A percentile compares a stretch with the other conserved stretches of the same genome.
Conservation (phyloP, 2,113 vertebrate genomes). For the Takifugu bimaculatus region DNA sequence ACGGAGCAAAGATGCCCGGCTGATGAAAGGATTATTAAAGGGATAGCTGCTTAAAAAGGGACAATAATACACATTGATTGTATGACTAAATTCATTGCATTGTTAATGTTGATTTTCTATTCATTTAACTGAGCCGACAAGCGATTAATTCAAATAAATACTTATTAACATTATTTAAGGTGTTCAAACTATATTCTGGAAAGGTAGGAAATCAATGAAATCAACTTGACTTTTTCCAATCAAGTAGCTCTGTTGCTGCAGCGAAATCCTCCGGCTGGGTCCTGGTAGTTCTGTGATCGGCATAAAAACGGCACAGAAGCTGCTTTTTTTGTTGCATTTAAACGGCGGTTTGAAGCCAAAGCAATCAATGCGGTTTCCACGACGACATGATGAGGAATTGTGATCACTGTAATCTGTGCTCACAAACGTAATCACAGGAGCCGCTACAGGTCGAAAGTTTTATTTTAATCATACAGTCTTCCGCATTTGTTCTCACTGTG, state of each 20-base stretch:
- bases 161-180: too few relatives aligned
- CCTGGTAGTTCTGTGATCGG: conserved; percentile 32
- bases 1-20: too few relatives aligned
- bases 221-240: conserved; percentile 37
- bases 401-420: background rate
- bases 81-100: too few relatives aligned
- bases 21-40: too few relatives aligned
- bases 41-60: too few relatives aligned
- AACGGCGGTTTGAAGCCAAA: conserved; percentile 23
- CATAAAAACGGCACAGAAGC: conserved; percentile 45
- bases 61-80: too few relatives aligned
- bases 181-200: too few relatives aligned
- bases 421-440: conserved; percentile 2
- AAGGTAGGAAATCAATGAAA: conserved; percentile 20
- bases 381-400: conserved; percentile 16
- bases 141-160: too few relatives aligned
- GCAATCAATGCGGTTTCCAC: conserved; percentile 33
- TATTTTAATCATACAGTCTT: conserved; percentile 1
- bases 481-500: conserved; percentile 9
- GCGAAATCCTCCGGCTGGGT: conserved; percentile 4
- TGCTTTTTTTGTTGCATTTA: conserved; percentile 24
- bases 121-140: too few relatives aligned
- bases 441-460: conserved; percentile 10
- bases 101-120: too few relatives aligned
- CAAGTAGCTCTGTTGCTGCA: conserved; percentile 11